These are phyloP conservation scores for Papilio helenus DNA, from an alignment of 1,140 invertebrate genomes.

Conservation along the genomic window DNA sequence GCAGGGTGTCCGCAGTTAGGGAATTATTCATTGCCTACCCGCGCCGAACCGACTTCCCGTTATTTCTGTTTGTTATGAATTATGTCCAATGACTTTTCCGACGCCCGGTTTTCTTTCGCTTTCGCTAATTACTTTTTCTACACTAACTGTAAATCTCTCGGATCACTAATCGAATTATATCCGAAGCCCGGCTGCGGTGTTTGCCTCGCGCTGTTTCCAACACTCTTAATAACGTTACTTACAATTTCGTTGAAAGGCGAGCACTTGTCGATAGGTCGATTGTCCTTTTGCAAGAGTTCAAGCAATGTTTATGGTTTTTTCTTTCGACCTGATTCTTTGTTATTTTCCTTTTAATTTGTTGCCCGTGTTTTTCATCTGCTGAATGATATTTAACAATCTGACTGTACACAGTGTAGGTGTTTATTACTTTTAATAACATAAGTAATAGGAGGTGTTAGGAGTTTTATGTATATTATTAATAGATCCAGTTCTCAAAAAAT, in stretches of 20 bases:
- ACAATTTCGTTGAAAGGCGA: constrained; percentile 11
- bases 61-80: constrained; percentile 83
- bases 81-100: constrained; percentile 81
- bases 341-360: constrained; percentile 6
- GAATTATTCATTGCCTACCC: constrained; percentile 82
- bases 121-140: constrained; percentile 81
- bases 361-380: not conserved
- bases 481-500: not conserved
- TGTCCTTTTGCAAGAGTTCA: not conserved
- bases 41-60: constrained; percentile 77
- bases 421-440: too few relatives aligned
- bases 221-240: constrained; percentile 9
- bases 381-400: not conserved
- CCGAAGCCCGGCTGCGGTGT: constrained; percentile 33
- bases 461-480: not conserved
- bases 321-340: constrained; percentile 31
- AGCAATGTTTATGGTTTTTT: constrained; percentile 22
- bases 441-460: too few relatives aligned
- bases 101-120: constrained; percentile 77
- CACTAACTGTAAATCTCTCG: constrained; percentile 78
- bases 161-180: constrained; percentile 63
- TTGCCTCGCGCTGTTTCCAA: not conserved
- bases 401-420: too few relatives aligned
- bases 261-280: constrained; percentile 11
- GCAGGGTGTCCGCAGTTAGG: constrained; percentile 78